These are phyloP conservation scores for Irena cyanogastra DNA, from an alignment of 2,113 vertebrate genomes.

Conservation along the genomic window DNA sequence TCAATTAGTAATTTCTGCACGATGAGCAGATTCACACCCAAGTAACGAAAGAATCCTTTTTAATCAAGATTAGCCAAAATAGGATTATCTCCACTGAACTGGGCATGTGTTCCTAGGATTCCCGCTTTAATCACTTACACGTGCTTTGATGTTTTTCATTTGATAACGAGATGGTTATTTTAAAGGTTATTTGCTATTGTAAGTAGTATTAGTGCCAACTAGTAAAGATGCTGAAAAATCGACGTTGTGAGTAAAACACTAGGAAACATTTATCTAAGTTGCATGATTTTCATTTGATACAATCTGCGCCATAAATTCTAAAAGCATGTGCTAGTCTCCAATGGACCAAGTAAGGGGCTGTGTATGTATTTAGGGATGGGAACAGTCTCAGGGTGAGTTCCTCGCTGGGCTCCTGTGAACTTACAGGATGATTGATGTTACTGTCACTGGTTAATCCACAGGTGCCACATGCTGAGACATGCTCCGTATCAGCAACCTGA, in stretches of 20 bases:
- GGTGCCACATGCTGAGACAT: not conserved
- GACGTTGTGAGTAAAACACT: not conserved
- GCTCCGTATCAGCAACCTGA: not conserved
- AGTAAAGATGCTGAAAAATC: not conserved
- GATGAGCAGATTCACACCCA: not conserved
- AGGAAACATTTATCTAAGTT: not conserved
- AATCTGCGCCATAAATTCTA: not conserved
- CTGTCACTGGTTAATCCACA: not conserved
- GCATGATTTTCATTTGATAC: not conserved
- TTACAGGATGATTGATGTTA: no score
- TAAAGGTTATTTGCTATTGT: not conserved
- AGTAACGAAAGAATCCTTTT: not conserved
- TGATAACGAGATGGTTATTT: not conserved
- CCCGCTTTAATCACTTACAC: rapidly evolving
- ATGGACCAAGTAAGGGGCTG: not conserved
- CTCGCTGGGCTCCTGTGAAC: not conserved
- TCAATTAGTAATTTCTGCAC: rapidly evolving
- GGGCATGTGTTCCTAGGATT: not conserved
- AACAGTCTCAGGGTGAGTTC: not conserved
- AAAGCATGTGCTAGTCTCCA: rapidly evolving
- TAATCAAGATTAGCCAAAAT: not conserved
- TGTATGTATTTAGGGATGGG: not conserved
- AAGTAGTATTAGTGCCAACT: not conserved
- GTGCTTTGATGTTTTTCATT: not conserved
- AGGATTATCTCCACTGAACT: not conserved